Conservation (phyloP, 2,113 vertebrate genomes). For the Gyps fulvus region DNA sequence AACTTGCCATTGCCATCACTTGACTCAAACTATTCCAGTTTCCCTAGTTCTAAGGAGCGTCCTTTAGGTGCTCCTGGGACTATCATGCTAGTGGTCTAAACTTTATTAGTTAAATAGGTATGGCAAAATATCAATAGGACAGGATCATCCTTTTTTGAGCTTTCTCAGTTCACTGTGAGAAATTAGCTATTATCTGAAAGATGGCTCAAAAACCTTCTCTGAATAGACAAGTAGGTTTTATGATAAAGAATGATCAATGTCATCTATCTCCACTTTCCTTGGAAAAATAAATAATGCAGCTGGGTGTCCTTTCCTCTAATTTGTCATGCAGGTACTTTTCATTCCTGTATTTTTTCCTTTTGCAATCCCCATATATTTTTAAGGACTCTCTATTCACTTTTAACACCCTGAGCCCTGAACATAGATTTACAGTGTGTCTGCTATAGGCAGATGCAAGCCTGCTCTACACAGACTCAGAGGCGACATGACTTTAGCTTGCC, state of each 20-base stretch:
- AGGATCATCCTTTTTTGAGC: background rate
- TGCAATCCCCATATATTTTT: background rate
- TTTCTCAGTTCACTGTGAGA: background rate
- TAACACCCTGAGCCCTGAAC: background rate
- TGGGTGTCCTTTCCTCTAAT: background rate
- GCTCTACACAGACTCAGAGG: background rate
- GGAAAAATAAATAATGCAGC: background rate
- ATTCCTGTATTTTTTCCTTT: background rate
- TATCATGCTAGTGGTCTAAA: background rate
- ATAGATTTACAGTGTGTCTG: background rate
- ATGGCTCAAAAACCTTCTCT: background rate
- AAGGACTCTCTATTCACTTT: background rate
- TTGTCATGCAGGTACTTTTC: background rate
- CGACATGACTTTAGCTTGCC: fast-evolving
- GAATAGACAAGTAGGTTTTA: background rate
- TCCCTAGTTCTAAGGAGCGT: background rate
- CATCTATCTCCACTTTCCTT: background rate
- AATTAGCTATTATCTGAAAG: background rate
- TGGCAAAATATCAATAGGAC: background rate
- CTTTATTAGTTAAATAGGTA: background rate
- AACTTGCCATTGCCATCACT: background rate
- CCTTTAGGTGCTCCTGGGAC: background rate
- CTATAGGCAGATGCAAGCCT: background rate
- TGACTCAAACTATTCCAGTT: background rate
- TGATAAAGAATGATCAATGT: background rate